These are phyloP conservation scores for Artibeus jamaicensis DNA, from an alignment of 2,797 vertebrate species.

Conservation along the genomic window DNA sequence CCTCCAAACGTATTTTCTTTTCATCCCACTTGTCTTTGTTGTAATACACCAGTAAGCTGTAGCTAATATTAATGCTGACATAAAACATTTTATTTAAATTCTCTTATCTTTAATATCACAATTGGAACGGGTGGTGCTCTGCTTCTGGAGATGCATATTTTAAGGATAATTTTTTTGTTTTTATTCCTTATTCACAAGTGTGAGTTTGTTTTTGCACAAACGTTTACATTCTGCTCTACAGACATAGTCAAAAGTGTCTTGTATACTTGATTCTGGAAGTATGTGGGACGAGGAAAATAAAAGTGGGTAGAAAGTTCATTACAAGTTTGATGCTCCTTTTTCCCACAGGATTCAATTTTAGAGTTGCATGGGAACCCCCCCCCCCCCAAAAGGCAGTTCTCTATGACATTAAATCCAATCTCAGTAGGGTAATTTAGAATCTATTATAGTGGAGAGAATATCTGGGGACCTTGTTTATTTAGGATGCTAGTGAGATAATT, in stretches of 20 bases:
- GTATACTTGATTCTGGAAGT: not conserved
- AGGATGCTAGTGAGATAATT: not conserved
- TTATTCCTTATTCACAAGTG: not conserved
- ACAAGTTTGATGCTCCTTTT: not conserved
- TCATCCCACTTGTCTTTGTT: not conserved
- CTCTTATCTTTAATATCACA: not conserved
- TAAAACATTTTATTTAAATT: not conserved
- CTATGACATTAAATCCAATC: not conserved
- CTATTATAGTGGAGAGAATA: not conserved
- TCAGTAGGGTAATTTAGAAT: not conserved
- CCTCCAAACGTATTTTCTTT: not conserved
- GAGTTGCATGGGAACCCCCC: not conserved
- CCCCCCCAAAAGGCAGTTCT: not conserved
- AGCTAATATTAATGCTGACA: not conserved
- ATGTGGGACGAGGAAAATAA: not conserved
- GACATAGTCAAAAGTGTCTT: not conserved
- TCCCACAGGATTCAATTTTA: not conserved
- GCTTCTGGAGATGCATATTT: not conserved
- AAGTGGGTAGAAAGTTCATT: not conserved
- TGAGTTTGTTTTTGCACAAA: not conserved
- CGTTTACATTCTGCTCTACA: not conserved
- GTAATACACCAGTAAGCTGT: not conserved
- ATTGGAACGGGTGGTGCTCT: not conserved
- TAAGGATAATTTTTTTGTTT: not conserved
- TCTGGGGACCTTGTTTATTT: not conserved